Evolutionary conservation across 2,888 invertebrate genomes (phyloP).

Genomic region (Tortricodes alternella): DNA sequence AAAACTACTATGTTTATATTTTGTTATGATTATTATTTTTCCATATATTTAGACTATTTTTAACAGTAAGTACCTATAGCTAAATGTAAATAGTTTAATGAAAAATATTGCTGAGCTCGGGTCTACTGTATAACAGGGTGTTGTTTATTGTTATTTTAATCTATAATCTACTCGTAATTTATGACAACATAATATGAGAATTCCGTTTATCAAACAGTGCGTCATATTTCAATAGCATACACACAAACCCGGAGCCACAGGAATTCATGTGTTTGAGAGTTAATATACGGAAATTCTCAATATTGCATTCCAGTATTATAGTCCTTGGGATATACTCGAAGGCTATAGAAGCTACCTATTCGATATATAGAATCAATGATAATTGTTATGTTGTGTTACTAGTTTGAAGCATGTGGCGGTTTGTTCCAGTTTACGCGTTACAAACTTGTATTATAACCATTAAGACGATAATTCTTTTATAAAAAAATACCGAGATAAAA

Average conservation of each 20-base stretch:
- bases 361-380: neutral
- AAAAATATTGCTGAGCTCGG: no score
- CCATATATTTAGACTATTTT: no score
- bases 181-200: neutral
- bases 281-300: constrained; percentile 42
- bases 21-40: no score
- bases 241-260: constrained; percentile 39
- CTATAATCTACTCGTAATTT: neutral
- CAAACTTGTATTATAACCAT: neutral
- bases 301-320: constrained; percentile 49
- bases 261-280: constrained; percentile 63
- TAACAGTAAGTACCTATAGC: no score
- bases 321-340: constrained; percentile 28
- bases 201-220: neutral
- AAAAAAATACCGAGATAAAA: no score
- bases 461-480: no score
- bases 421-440: neutral
- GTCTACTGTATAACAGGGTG: no score
- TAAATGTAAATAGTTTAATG: no score
- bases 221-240: constrained; percentile 1
- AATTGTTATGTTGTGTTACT: neutral
- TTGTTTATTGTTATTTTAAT: no score
- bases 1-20: no score
- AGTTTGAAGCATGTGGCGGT: neutral
- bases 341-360: constrained; percentile 4